Evolutionary conservation across 2,797 vertebrate genomes (phyloP), one percentile per base, ranked within the genome.

Genomic region (Sebastes miniatus): DNA sequence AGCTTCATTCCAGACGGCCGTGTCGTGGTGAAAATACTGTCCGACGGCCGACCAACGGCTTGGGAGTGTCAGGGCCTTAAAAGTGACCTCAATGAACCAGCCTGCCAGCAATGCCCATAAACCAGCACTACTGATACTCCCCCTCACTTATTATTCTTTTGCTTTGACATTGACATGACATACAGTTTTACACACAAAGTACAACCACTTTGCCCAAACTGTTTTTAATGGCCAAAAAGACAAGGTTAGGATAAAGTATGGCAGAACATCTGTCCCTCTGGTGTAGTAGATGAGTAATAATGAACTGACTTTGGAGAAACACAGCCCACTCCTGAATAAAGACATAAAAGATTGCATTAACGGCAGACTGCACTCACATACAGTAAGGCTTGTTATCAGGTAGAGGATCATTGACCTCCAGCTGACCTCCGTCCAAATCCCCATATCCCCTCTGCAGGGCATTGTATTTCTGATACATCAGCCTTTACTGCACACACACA

Each of bases 211-310:
- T 18, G 12, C 24, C n/a, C 68, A 79, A 83, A 88, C 71, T 43
- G 69, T 83, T 81, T 81, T 77, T 80, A 73, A 73, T 70, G 22
- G 63, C 47, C 29, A 34, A 66, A 47, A 74, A 66, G 25, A 57
- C 57, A 70, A 71, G 73, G 79, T 81, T 70, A 75, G 34, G 58
- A 78, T 77, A 59, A 47, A 52, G 39, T 34, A 71, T 69, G 57
- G 72, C 54, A 34, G 67, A 86, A 76, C 77, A 91, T 81, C 83
- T 86, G 87, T 85, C 77, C 70, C 79, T 52, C 24, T 27, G 50
- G 47, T 75, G 47, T 34, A 64, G 43, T 79, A 62, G 57, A 58
- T 75, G 25, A 79, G 72, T 85, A 73, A 81, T 81, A 76, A 86
- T 76, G 54, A 79, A 89, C 69, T 77, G 77, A 76, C 83, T 83